Conservation (phyloP, 35 echinoderm and acorn worm genomes). For the Strongylocentrotus purpuratus region DNA sequence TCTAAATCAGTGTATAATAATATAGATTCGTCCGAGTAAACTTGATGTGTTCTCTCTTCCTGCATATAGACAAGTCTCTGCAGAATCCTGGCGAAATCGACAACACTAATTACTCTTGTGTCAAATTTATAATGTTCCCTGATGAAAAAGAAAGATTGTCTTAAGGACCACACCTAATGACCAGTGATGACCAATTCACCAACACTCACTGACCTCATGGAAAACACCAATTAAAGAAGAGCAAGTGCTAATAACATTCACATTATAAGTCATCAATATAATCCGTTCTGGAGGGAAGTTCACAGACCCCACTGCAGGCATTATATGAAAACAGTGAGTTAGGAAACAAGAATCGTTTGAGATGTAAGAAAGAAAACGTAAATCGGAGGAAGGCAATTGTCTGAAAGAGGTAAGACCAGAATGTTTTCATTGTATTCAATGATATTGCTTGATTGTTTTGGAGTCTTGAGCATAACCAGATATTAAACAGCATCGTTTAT, state of each 20-base stretch:
- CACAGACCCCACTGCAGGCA: not conserved
- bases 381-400: no score
- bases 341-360: no score
- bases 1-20: not conserved
- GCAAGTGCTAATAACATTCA: not conserved
- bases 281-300: not conserved
- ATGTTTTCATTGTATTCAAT: no score
- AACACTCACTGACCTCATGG: not conserved
- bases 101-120: not conserved
- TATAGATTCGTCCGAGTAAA: not conserved
- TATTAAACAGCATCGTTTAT: no score
- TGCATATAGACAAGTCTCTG: not conserved
- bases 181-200: conserved; percentile 1
- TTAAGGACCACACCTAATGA: not conserved
- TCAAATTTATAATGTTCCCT: not conserved
- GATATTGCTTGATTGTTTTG: no score
- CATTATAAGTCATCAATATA: not conserved
- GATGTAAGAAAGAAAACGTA: no score
- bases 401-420: no score
- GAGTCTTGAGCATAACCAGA: no score
- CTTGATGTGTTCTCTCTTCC: not conserved
- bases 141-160: not conserved
- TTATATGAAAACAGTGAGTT: no score
- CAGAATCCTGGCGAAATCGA: not conserved
- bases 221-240: not conserved